A percentile compares a stretch with the other conserved stretches of the same genome.
Conservation (phyloP, 2,113 vertebrate genomes). For the Arizona elegans region DNA sequence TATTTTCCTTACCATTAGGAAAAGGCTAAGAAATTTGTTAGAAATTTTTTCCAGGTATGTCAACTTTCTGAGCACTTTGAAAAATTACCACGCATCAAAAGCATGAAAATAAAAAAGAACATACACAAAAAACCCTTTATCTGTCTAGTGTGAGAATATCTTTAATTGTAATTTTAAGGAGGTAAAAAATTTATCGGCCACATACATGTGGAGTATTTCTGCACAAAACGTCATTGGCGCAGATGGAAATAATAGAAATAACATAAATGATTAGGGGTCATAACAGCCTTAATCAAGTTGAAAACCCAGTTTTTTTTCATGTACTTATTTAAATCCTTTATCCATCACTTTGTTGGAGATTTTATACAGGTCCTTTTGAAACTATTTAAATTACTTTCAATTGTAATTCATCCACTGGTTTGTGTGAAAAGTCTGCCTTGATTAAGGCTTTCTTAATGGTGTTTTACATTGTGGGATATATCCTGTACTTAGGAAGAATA, state of each 20-base stretch:
- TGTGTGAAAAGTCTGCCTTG: background rate
- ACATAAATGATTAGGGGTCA: background rate
- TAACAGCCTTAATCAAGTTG: background rate
- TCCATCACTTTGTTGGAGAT: background rate
- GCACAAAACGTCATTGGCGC: background rate
- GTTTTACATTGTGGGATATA: background rate
- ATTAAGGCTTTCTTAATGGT: background rate
- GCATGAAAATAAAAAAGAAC: background rate
- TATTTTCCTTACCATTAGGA: background rate
- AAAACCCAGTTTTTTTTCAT: background rate
- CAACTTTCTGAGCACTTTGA: background rate
- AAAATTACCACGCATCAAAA: background rate
- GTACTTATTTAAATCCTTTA: background rate
- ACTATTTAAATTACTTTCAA: background rate
- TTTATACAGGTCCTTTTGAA: background rate
- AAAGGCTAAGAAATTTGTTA: background rate
- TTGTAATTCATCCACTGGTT: background rate
- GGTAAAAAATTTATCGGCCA: background rate
- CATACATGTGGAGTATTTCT: background rate
- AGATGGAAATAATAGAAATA: background rate
- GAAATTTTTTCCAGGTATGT: background rate
- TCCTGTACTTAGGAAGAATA: background rate
- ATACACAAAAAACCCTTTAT: background rate
- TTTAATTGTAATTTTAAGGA: background rate
- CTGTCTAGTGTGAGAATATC: background rate